Evolutionary conservation across 2,888 invertebrate genomes (phyloP), one percentile per base, ranked within the genome.

Genomic region (Himalopsyche kuldschensis): DNA sequence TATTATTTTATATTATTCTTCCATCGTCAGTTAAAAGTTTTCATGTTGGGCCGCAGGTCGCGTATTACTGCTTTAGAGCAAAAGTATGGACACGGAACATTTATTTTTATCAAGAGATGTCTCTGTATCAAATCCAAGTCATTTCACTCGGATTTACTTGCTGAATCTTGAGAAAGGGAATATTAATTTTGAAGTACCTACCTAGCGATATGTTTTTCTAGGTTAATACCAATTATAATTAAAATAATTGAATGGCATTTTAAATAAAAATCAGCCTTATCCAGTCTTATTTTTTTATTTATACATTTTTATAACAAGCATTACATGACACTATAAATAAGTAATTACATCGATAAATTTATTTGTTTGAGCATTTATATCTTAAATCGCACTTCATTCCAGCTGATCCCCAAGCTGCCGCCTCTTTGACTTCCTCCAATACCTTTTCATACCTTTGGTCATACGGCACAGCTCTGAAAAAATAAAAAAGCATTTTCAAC

Each of bases 361-460:
- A 75, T 20, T 41, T 69, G 11, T 69, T 69, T 69, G 69, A 30
- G 86, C 94, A 94, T 80, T 90, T 90, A 87, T 92, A 92, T 79
- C 92, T 90, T 32, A 90, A 89, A 63, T 93, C 92, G 87, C 95
- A 95, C 24, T 91, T 89, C 87, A 91, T 91, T 2, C 94, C 93
- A 0, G 91, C 91, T 84, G 91, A 91, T 4, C 95, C 95, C 90
- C 94, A 93, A 47, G 93, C 92, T 4, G 95, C 93, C 0, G 95
- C 95, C 86, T 94, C 93, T 88, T 94, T 93, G 87, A 95, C 91
- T 80, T 94, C 93, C 48, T 90, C 89, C 4, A 95, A 91, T 48
- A 94, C 90, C 86, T 93, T 92, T 86, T 94, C 93, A 87, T 95
- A 96, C 48, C 93, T 93, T 24, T 92, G 90, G 86, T 93, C 91